Conservation (phyloP, 1,140 invertebrate genomes). For the Chironomus tepperi region DNA sequence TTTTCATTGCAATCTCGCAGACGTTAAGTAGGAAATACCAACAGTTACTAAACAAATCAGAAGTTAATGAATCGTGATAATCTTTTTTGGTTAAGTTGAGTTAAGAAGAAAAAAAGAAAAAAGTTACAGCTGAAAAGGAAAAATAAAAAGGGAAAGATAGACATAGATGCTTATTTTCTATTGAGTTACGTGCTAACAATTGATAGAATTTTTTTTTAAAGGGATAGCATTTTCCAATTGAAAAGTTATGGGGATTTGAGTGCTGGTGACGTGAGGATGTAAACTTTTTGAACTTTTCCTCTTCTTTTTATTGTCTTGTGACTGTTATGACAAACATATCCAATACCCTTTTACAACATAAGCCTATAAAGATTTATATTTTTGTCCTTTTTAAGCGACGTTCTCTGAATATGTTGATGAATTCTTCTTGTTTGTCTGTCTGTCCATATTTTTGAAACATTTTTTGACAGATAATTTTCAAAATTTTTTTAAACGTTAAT, state of each 20-base stretch:
- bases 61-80: slow-evolving; percentile 23
- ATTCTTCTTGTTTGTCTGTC: too few relatives aligned
- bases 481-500: too few relatives aligned
- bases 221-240: slow-evolving; percentile 23
- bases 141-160: not conserved
- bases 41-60: slow-evolving; percentile 14
- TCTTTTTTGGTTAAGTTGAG: not conserved
- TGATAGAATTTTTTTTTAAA: not conserved
- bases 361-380: too few relatives aligned
- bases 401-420: too few relatives aligned
- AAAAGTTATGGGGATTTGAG: slow-evolving; percentile 17
- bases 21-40: too few relatives aligned
- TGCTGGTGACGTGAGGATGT: not conserved
- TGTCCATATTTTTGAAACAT: too few relatives aligned
- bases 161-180: not conserved
- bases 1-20: not conserved
- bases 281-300: not conserved
- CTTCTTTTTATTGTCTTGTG: not conserved
- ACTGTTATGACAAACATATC: too few relatives aligned
- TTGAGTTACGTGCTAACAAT: not conserved
- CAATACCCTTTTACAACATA: too few relatives aligned
- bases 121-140: not conserved
- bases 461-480: too few relatives aligned
- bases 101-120: not conserved
- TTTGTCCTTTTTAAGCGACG: too few relatives aligned